Percentiles rank a stretch among this genome's conserved stretches.
phyloP scores from a whole-genome alignment of 2,888 invertebrate species.

The Mantis religiosa region DNA sequence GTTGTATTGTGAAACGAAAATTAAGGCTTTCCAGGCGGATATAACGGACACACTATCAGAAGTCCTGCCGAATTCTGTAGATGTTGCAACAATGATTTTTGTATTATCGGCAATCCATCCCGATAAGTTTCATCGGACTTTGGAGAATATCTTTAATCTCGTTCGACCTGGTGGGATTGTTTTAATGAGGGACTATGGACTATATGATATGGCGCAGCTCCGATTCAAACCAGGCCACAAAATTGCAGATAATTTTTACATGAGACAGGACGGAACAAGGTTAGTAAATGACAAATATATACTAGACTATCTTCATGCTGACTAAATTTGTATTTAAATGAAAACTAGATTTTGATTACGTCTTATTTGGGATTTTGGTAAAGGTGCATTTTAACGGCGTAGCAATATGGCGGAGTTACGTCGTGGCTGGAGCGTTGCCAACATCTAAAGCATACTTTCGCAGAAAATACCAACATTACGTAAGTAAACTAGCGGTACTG shows the following conservation, averaged over 20 bases:
- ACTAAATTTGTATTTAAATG: no score
- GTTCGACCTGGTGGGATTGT: conserved; percentile 74
- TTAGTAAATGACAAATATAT: conserved; percentile 37
- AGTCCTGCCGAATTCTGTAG: conserved; percentile 53
- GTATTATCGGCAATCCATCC: conserved; percentile 94
- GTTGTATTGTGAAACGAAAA: conserved; percentile 59
- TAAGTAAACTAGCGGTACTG: no score
- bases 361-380: no score
- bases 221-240: conserved; percentile 91
- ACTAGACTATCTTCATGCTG: no score
- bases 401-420: no score
- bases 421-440: no score
- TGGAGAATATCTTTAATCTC: conserved; percentile 59
- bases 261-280: conserved; percentile 95
- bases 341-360: no score
- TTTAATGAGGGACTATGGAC: conserved; percentile 88
- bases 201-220: conserved; percentile 93
- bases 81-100: conserved; percentile 87
- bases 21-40: conserved; percentile 82
- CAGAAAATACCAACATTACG: no score
- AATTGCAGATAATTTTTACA: conserved; percentile 87
- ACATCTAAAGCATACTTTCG: no score
- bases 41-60: conserved; percentile 67
- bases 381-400: no score
- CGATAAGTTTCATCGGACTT: conserved; percentile 59